Percentiles rank a stretch among this genome's conserved stretches.
phyloP scores from a whole-genome alignment of 2,888 invertebrate genomes.

The Phengaris alcon region DNA sequence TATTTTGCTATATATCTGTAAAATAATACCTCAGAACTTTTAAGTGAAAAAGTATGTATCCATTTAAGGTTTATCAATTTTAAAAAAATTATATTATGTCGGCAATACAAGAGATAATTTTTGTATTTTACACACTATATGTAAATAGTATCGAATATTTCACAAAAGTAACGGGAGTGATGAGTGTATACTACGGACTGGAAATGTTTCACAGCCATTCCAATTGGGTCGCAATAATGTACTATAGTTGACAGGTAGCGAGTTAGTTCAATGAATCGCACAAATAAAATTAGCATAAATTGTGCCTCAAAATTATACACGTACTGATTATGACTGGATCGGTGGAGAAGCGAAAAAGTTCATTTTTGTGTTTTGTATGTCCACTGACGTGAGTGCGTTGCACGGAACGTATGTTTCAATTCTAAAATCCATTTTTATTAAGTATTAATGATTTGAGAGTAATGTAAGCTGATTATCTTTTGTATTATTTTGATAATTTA shows the following conservation, averaged over 20 bases:
- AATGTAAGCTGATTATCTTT: constrained; percentile 39
- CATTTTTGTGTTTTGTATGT: background rate
- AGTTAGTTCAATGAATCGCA: constrained; percentile 34
- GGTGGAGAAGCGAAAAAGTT: constrained; percentile 18
- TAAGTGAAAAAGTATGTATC: constrained; percentile 51
- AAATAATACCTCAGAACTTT: constrained; percentile 67
- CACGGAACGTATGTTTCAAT: constrained; percentile 22
- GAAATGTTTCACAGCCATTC: constrained; percentile 61
- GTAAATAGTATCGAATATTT: constrained; percentile 60
- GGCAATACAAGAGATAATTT: constrained; percentile 43
- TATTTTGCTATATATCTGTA: constrained; percentile 41
- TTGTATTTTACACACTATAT: constrained; percentile 51
- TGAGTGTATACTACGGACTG: constrained; percentile 46
- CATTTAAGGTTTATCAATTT: constrained; percentile 52
- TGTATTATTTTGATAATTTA: constrained; percentile 66
- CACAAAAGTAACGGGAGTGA: constrained; percentile 53
- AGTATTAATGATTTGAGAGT: constrained; percentile 29
- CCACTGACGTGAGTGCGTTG: constrained; percentile 16
- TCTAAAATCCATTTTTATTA: constrained; percentile 17
- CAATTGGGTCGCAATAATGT: constrained; percentile 52
- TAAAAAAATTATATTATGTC: constrained; percentile 36
- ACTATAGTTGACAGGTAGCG: constrained; percentile 36
- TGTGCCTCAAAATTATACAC: constrained; percentile 31
- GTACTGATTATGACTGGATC: constrained; percentile 22
- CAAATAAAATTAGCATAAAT: constrained; percentile 40